phyloP scores from a whole-genome alignment of 2,888 invertebrate species.

The Apoda limacodes region DNA sequence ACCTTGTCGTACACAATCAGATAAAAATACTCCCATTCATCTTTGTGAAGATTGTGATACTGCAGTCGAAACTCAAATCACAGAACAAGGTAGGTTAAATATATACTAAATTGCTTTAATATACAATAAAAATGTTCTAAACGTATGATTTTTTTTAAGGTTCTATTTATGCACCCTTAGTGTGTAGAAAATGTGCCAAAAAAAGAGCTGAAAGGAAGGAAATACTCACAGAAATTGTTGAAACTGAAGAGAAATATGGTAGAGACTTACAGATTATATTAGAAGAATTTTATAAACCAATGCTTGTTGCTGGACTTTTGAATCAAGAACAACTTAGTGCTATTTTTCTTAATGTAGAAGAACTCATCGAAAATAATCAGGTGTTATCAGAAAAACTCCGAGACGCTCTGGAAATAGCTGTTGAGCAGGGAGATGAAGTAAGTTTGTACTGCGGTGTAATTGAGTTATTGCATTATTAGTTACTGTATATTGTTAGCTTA shows the following conservation, averaged over 20 bases:
- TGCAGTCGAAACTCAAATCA: slow-evolving; percentile 79
- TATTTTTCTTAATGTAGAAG: slow-evolving; percentile 94
- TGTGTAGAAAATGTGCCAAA: slow-evolving; percentile 90
- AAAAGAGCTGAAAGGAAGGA: slow-evolving; percentile 92
- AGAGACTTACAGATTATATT: slow-evolving; percentile 91
- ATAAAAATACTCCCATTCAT: slow-evolving; percentile 73
- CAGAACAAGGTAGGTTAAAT: slow-evolving; percentile 67
- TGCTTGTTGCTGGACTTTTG: slow-evolving; percentile 91
- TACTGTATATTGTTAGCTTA: neutral
- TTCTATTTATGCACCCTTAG: slow-evolving; percentile 79
- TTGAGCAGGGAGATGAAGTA: slow-evolving; percentile 81
- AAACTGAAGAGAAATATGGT: slow-evolving; percentile 96
- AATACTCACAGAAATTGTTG: slow-evolving; percentile 94
- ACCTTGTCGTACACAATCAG: slow-evolving; percentile 54
- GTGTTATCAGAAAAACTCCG: slow-evolving; percentile 87
- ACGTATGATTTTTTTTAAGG: slow-evolving; percentile 66
- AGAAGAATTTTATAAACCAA: slow-evolving; percentile 93
- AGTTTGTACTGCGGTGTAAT: slow-evolving; percentile 6
- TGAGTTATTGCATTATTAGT: neutral
- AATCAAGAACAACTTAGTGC: slow-evolving; percentile 92
- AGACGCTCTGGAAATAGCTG: slow-evolving; percentile 86
- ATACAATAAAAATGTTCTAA: neutral
- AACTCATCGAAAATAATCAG: slow-evolving; percentile 89
- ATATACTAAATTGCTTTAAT: slow-evolving; percentile 3
- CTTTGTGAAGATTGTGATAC: slow-evolving; percentile 91